Conservation (phyloP, 2,113 vertebrate genomes). For the Prochilodus magdalenae region DNA sequence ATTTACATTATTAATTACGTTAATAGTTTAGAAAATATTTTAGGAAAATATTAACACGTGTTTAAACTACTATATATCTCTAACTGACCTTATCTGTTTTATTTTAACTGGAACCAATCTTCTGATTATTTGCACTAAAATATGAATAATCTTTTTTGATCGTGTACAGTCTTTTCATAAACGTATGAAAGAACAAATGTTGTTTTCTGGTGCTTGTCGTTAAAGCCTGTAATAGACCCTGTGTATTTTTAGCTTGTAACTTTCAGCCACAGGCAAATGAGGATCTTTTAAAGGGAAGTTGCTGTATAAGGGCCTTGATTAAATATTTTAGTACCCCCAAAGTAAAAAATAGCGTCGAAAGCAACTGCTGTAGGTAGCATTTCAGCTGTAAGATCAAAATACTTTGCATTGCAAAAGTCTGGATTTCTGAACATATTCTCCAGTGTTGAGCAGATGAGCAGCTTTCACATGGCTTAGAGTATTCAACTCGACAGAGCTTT, state of each 20-base stretch:
- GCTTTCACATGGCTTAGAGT: too few relatives aligned
- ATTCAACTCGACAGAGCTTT: too few relatives aligned
- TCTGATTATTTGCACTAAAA: background rate
- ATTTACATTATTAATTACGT: background rate
- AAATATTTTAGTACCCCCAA: conserved; percentile 49
- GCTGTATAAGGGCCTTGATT: conserved; percentile 54
- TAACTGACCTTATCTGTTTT: background rate
- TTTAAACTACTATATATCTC: background rate
- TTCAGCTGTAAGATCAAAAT: background rate
- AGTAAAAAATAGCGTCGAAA: conserved; percentile 1
- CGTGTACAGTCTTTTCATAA: conserved; percentile 1
- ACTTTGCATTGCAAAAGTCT: background rate
- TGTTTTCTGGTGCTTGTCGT: conserved; percentile 22
- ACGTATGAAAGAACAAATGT: conserved; percentile 10
- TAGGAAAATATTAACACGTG: too few relatives aligned
- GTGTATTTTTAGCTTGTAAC: conserved; percentile 68
- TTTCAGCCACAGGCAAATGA: conserved; percentile 74
- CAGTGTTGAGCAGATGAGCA: too few relatives aligned
- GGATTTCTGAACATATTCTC: background rate
- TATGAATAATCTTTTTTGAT: background rate
- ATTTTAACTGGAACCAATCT: background rate
- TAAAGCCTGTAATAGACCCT: conserved; percentile 19
- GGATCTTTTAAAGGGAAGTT: conserved; percentile 73
- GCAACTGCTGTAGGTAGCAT: background rate
- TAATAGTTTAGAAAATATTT: background rate